Conservation (phyloP, 1,140 invertebrate genomes). For the Manduca sexta region DNA sequence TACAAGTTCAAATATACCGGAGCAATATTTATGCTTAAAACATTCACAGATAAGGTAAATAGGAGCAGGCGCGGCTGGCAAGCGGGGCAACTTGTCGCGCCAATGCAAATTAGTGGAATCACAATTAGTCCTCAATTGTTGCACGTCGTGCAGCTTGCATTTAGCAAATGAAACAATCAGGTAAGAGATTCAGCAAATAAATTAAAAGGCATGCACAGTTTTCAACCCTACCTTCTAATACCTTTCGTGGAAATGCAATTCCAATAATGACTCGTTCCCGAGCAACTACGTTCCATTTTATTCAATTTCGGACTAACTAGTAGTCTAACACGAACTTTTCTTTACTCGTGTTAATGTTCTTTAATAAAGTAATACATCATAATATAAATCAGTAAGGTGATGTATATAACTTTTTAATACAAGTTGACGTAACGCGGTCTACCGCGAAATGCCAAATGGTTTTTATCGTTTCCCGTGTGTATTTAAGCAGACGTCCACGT, state of each 20-base stretch:
- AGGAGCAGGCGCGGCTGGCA: constrained; percentile 9
- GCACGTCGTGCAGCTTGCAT: constrained; percentile 38
- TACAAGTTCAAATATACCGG: no score
- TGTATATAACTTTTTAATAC: no score
- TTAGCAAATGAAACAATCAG: constrained; percentile 47
- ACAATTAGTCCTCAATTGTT: constrained; percentile 55
- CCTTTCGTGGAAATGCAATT: constrained; percentile 16
- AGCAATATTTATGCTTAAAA: no score
- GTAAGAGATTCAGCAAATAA: constrained; percentile 41
- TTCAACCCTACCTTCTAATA: constrained; percentile 18
- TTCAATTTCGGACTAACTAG: background rate
- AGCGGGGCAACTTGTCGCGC: constrained; percentile 21
- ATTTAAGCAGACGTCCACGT: constrained; percentile 4
- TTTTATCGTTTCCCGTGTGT: constrained; percentile 1
- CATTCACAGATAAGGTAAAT: constrained; percentile 2
- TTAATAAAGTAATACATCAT: background rate
- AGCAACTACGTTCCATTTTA: background rate
- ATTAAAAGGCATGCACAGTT: constrained; percentile 33
- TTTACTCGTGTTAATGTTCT: background rate
- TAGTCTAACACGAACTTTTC: constrained; percentile 4
- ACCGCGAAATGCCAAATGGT: background rate
- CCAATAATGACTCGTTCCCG: background rate
- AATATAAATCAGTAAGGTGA: no score
- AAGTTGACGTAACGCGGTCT: no score
- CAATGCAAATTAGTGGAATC: constrained; percentile 59